Base-by-base conservation (phyloP, 2,797 vertebrate genomes). In the Vipera ursinii region DNA sequence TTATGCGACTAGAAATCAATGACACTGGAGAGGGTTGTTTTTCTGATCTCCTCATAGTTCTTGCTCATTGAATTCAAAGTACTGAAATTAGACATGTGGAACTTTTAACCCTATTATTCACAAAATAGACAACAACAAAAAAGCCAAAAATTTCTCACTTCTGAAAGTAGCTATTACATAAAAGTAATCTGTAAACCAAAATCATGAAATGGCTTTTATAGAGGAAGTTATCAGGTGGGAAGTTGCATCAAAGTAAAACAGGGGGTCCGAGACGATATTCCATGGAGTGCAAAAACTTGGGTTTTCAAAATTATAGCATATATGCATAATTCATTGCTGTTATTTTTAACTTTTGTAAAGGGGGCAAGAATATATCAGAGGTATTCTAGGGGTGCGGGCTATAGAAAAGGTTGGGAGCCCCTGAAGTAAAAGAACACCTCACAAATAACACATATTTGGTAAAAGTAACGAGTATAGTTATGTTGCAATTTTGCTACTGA, bases 21-120 rank as follows among this genome's bases (percentile, higher is more conserved):
- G 96, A 96, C 91, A 91, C 91, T 93, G 95, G 86, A 96, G 94
- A 97, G 88, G 90, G 82, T 92, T 91, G 63, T 93, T 95, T 95
- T 93, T 95, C 93, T n/a, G 32, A 73, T 55, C 28, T 89, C 60
- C 63, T 94, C 32, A 32, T 92, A 65, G 85, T 90, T 48, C 61
- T 87, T 94, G 93, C 95, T 93, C 93, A 94, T n/a, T 82, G 90
- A 93, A 82, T 15, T 94, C 78, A 78, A 61, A 69, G 59, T 86
- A 89, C 56, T 61, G 69, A 85, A 89, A 92, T 92, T 88, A 86
- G 87, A 89, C 73, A 86, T 9, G 6, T 65, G 88, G 91, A 92
- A 88, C 6, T 22, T 89, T 86, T 86, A 90, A 82, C 89, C 91
- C 55, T 32, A 3, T 69, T 92, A 48, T 95, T 96, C 94, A 22